Conservation (phyloP, 1,140 invertebrate genomes). For the Lasioglossum baleicum region DNA sequence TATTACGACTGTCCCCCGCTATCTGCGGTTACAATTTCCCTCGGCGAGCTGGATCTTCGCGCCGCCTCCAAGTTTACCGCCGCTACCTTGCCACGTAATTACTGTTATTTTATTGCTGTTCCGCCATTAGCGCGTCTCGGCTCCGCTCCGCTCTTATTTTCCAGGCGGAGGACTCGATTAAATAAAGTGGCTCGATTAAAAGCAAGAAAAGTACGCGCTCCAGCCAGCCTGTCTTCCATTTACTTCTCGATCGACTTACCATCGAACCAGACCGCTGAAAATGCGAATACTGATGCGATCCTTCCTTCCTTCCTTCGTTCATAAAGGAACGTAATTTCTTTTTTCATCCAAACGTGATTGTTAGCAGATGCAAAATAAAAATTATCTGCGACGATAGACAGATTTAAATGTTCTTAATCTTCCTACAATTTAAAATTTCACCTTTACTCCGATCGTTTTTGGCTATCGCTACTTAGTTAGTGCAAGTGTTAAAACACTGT, state of each 20-base stretch:
- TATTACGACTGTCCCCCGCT: slow-evolving; percentile 41
- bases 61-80: slow-evolving; percentile 9
- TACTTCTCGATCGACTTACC: not conserved
- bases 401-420: too few relatives aligned
- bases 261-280: slow-evolving; percentile 4
- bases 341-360: too few relatives aligned
- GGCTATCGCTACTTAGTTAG: too few relatives aligned
- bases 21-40: slow-evolving; percentile 48
- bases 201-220: not conserved
- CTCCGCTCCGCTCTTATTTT: not conserved
- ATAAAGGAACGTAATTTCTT: too few relatives aligned
- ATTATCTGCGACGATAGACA: too few relatives aligned
- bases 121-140: slow-evolving; percentile 8
- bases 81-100: slow-evolving; percentile 26
- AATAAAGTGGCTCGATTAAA: slow-evolving; percentile 18
- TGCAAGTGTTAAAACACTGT: too few relatives aligned
- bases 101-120: slow-evolving; percentile 17
- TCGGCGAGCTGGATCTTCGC: slow-evolving; percentile 12
- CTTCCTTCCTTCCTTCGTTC: too few relatives aligned
- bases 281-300: not conserved
- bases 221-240: not conserved
- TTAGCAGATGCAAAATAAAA: too few relatives aligned
- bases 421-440: too few relatives aligned
- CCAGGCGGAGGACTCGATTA: slow-evolving; percentile 19
- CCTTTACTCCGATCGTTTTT: too few relatives aligned